A percentile compares a stretch with the other conserved stretches of the same genome.
phyloP scores from a whole-genome alignment of 2,797 vertebrate genomes.

The Lepidocolaptes lacrymiger region DNA sequence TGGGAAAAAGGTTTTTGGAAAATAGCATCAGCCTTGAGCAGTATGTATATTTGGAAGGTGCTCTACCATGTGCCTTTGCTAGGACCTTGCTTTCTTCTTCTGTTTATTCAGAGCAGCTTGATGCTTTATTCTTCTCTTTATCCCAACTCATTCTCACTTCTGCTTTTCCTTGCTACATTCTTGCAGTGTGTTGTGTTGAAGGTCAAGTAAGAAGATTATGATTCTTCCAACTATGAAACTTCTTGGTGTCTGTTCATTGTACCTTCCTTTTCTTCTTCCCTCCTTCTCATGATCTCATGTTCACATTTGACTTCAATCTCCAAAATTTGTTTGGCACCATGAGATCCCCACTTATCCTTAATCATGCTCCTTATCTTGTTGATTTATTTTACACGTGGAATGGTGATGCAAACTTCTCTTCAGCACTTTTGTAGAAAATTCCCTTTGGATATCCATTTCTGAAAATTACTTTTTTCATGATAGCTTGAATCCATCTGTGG shows the following conservation, averaged over 20 bases:
- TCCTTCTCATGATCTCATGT: neutral
- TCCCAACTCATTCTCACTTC: neutral
- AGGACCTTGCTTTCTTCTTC: neutral
- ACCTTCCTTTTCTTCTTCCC: neutral
- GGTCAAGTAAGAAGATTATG: neutral
- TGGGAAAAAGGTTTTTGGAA: conserved; percentile 51
- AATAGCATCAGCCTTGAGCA: neutral
- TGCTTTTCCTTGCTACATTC: neutral
- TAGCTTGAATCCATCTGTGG: neutral
- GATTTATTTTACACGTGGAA: neutral
- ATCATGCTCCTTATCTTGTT: neutral
- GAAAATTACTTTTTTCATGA: neutral
- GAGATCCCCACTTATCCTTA: neutral
- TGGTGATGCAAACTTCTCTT: neutral
- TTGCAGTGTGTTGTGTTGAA: neutral
- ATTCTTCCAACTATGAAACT: neutral
- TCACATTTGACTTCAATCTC: neutral
- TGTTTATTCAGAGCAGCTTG: neutral
- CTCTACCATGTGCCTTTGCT: neutral
- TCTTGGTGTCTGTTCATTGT: neutral
- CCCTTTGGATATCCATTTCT: neutral
- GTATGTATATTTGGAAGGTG: neutral
- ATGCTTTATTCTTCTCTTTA: conserved; percentile 8
- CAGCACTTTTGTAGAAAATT: neutral
- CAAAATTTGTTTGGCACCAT: neutral